Evolutionary conservation across 2,888 invertebrate genomes (phyloP), one percentile per base, ranked within the genome.

Genomic region (Caenorhabditis sinica): DNA sequence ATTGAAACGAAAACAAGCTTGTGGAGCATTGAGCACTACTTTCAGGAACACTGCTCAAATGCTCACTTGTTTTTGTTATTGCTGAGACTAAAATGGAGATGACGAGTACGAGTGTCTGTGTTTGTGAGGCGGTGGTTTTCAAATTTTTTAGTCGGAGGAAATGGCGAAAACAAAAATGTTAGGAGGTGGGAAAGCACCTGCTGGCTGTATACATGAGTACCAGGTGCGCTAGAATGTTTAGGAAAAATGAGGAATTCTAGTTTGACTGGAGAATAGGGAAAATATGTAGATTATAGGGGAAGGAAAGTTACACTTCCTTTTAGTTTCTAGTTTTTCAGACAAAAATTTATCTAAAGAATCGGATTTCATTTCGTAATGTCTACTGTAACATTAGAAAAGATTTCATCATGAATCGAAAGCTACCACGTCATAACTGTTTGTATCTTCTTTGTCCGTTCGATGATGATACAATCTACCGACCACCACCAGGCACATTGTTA

Each of bases 51-150:
- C 0, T 17, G 11, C 45, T 15, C 15, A 20, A 53, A 68, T n/a
- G 33, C 53, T 36, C 33, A 61, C 49, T 73, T 73, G 61, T 73
- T 61, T 73, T 73, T 73, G 73, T 61, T 73, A 20, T 72, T 61
- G 33, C 51, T 36, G 33, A 9, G n/a, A 51, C 30, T 51, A 13
- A 20, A 51, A 25, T 17, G 17, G 61, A n/a, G 23, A 72, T 73
- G 73, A 61, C 58, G 45, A 60, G 58, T n/a, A n/a, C n/a, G n/a
- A n/a, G n/a, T n/a, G n/a, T n/a, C n/a, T 11, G 60, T 30, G 9
- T 40, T 40, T 11, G 28, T 58, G 28, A n/a, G n/a, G 17, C 15
- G 17, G 45, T 45, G 45, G 45, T 45, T 45, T 45, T 45, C 45
- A 30, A 66, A 66, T 49, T 66, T 65, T 45, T 45, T 45, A 45